Conservation (phyloP, 1,140 invertebrate species). For the Drosophila varians region DNA sequence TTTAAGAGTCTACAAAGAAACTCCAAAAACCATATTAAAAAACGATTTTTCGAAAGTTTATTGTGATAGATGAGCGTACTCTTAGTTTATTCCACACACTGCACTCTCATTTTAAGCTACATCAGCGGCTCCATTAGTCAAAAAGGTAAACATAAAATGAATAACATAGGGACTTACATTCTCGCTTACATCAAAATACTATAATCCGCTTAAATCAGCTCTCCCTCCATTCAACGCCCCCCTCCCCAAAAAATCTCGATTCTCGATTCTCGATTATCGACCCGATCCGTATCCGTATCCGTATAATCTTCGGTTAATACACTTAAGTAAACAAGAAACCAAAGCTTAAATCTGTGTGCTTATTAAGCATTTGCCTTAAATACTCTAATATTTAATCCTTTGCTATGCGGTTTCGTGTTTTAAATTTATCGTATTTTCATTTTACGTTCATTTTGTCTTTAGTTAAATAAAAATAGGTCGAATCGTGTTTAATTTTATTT, state of each 20-base stretch:
- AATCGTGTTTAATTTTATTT: conserved; percentile 6
- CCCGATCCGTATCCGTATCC: not conserved
- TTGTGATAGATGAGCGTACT: conserved; percentile 46
- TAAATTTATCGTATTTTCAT: not conserved
- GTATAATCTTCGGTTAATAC: conserved; percentile 18
- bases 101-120: conserved; percentile 32
- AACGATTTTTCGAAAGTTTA: conserved; percentile 23
- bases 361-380: conserved; percentile 35
- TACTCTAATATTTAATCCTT: conserved; percentile 16
- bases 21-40: no score
- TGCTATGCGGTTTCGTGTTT: conserved; percentile 7
- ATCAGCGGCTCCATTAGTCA: conserved; percentile 38
- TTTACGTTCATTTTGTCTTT: not conserved
- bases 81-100: conserved; percentile 31
- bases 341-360: conserved; percentile 39
- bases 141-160: conserved; percentile 52
- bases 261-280: no score
- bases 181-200: conserved; percentile 48
- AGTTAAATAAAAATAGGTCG: conserved; percentile 12
- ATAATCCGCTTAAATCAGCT: conserved; percentile 38
- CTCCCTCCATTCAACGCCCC: not conserved
- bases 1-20: no score
- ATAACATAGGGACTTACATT: conserved; percentile 47
- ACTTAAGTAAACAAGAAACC: conserved; percentile 42
- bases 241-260: no score